Evolutionary conservation across 2,113 vertebrate species (phyloP).

Genomic region (Gadus chalcogrammus): DNA sequence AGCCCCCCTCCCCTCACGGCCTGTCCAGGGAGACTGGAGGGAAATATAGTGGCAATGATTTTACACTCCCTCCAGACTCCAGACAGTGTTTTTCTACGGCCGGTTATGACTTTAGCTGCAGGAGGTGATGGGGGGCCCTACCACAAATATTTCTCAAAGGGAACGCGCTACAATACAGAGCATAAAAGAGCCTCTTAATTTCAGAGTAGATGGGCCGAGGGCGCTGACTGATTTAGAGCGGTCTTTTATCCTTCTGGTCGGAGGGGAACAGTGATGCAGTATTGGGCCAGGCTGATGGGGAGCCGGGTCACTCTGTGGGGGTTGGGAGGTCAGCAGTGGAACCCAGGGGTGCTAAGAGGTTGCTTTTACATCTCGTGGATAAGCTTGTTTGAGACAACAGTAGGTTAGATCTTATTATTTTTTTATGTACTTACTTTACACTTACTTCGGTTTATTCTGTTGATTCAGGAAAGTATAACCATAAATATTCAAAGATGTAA

Average conservation of each 20-base stretch:
- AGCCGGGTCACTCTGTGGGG: not conserved
- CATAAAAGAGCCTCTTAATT: slow-evolving; percentile 61
- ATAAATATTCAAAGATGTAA: no score
- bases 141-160: slow-evolving; percentile 63
- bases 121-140: slow-evolving; percentile 60
- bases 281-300: not conserved
- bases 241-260: slow-evolving; percentile 34
- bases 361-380: slow-evolving; percentile 1
- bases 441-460: no score
- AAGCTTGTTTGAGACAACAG: slow-evolving; percentile 18
- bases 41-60: slow-evolving; percentile 59
- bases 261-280: not conserved
- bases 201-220: slow-evolving; percentile 46
- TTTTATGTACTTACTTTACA: no score
- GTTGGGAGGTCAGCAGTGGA: not conserved
- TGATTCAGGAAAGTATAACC: no score
- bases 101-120: slow-evolving; percentile 66
- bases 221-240: slow-evolving; percentile 51
- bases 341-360: slow-evolving; percentile 1
- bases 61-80: slow-evolving; percentile 68
- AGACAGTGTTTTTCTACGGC: slow-evolving; percentile 65
- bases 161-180: slow-evolving; percentile 62
- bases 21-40: slow-evolving; percentile 20
- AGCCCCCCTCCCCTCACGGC: slow-evolving; percentile 16
- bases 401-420: no score